Evolutionary conservation across 2,888 invertebrate genomes (phyloP).

Genomic region (Megamerina dolium): DNA sequence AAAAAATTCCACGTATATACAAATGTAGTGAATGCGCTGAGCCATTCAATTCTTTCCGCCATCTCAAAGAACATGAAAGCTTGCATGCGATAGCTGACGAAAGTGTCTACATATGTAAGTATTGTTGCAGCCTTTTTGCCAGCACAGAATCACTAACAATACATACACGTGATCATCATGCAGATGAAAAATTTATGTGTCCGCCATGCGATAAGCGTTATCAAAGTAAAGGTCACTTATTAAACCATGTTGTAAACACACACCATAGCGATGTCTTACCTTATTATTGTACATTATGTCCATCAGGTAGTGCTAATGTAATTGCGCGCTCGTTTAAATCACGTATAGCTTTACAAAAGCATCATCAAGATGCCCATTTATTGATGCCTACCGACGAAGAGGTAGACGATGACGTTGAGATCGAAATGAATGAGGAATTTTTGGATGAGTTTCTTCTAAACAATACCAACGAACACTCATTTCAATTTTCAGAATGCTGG

Average conservation of each 20-base stretch:
- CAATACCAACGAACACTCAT: slow-evolving; percentile 26
- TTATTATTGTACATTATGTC: slow-evolving; percentile 23
- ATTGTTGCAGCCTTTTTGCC: slow-evolving; percentile 23
- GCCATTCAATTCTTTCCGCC: slow-evolving; percentile 22
- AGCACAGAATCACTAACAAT: slow-evolving; percentile 15
- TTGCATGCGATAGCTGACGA: slow-evolving; percentile 12
- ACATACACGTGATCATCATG: slow-evolving; percentile 19
- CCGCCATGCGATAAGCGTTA: slow-evolving; percentile 16
- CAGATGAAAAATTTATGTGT: slow-evolving; percentile 22
- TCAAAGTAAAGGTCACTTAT: slow-evolving; percentile 20
- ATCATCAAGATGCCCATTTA: slow-evolving; percentile 18
- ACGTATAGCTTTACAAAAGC: slow-evolving; percentile 14
- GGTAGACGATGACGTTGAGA: slow-evolving; percentile 23
- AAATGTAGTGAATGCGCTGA: slow-evolving; percentile 25
- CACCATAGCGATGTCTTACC: slow-evolving; percentile 18
- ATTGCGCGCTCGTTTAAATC: slow-evolving; percentile 2
- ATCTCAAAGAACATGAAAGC: slow-evolving; percentile 21
- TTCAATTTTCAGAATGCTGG: slow-evolving; percentile 31
- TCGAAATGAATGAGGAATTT: slow-evolving; percentile 32
- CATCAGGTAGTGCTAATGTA: background rate
- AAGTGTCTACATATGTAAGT: slow-evolving; percentile 20
- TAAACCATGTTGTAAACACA: slow-evolving; percentile 19
- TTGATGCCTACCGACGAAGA: slow-evolving; percentile 8
- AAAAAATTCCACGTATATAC: slow-evolving; percentile 16
- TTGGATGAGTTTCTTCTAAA: slow-evolving; percentile 28